Conservation (phyloP, 2,797 vertebrate species). For the Mus minutoides region DNA sequence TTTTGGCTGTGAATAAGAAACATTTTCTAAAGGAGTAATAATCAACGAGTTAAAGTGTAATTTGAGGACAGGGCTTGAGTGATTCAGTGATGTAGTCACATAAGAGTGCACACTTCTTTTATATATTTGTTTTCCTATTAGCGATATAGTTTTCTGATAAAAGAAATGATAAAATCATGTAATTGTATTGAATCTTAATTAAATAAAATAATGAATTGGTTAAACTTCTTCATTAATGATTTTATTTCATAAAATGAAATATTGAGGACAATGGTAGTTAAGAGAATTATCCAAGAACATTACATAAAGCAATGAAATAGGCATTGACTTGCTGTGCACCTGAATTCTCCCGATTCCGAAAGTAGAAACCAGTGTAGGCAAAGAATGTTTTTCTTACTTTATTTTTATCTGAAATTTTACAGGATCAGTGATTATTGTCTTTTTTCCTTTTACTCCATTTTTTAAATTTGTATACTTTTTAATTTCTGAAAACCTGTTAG, state of each 20-base stretch:
- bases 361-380: neutral
- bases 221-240: neutral
- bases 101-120: neutral
- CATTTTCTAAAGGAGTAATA: neutral
- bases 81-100: neutral
- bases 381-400: neutral
- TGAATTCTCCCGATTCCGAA: neutral
- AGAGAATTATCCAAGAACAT: neutral
- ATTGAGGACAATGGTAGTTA: neutral
- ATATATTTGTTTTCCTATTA: neutral
- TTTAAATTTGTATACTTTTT: neutral
- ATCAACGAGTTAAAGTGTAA: neutral
- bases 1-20: conserved; percentile 13
- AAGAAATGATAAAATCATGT: neutral
- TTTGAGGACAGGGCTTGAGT: neutral
- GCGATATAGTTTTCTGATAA: neutral
- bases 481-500: neutral
- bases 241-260: neutral
- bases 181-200: neutral
- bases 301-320: neutral
- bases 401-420: neutral
- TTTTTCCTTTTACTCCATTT: neutral
- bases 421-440: neutral
- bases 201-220: neutral
- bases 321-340: neutral